Conservation (phyloP, 2,888 invertebrate genomes). For the Xestia c-nigrum region DNA sequence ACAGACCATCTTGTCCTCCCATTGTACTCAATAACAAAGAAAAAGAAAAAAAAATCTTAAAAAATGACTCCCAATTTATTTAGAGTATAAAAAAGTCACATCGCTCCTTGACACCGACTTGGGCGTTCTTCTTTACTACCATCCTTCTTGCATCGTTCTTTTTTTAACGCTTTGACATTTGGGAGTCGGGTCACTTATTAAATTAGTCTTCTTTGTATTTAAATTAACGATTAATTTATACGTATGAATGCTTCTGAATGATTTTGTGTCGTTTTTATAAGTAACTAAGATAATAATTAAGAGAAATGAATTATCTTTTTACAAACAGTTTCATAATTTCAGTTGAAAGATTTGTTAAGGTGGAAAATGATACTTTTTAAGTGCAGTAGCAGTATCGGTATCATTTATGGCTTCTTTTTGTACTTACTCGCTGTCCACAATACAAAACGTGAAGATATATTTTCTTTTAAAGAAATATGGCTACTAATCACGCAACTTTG, state of each 20-base stretch:
- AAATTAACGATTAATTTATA: constrained; percentile 88
- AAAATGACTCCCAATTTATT: constrained; percentile 90
- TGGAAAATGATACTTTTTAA: constrained; percentile 39
- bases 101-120: constrained; percentile 88
- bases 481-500: constrained; percentile 60
- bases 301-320: neutral
- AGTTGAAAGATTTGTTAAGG: constrained; percentile 34
- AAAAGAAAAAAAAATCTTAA: constrained; percentile 82
- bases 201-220: constrained; percentile 90
- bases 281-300: neutral
- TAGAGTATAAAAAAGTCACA: constrained; percentile 85
- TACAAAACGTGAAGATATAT: constrained; percentile 57
- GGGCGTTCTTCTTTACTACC: constrained; percentile 83
- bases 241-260: constrained; percentile 76
- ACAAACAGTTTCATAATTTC: neutral
- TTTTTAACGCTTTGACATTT: constrained; percentile 87
- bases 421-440: constrained; percentile 47
- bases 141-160: constrained; percentile 84
- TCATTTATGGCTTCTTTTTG: constrained; percentile 46
- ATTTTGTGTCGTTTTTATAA: constrained; percentile 38
- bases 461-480: constrained; percentile 55
- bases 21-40: constrained; percentile 88
- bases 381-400: constrained; percentile 50
- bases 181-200: constrained; percentile 89
- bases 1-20: constrained; percentile 89